Evolutionary conservation across 2,888 invertebrate genomes (phyloP).

Genomic region (Polylopha cassiicola): DNA sequence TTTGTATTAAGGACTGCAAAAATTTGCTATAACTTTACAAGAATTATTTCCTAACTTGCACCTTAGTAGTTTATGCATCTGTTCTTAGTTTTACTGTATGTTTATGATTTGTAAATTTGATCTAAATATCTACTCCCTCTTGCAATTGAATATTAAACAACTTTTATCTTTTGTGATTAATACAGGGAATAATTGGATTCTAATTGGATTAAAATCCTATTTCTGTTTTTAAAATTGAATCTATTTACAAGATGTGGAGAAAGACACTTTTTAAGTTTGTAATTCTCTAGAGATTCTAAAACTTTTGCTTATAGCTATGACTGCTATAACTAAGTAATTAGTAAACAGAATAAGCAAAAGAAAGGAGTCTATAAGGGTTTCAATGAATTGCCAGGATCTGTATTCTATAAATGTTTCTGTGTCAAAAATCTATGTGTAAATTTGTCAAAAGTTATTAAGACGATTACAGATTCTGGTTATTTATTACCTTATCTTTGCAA

Average conservation of each 20-base stretch:
- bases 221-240: conserved; percentile 13
- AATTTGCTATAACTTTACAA: conserved; percentile 66
- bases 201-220: conserved; percentile 11
- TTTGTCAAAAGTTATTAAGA: no score
- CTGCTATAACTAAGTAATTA: no score
- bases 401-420: no score
- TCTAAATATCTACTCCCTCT: conserved; percentile 13
- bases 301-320: no score
- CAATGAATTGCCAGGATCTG: no score
- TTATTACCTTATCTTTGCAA: conserved; percentile 9
- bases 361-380: no score
- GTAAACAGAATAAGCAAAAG: no score
- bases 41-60: conserved; percentile 40
- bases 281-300: no score
- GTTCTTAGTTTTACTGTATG: conserved; percentile 30
- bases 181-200: conserved; percentile 12
- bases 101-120: conserved; percentile 24
- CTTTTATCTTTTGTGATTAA: conserved; percentile 2
- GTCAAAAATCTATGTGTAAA: background rate
- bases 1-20: conserved; percentile 64
- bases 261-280: no score
- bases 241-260: conserved; percentile 6
- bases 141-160: conserved; percentile 11
- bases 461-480: background rate
- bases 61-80: conserved; percentile 41